Base-by-base conservation (phyloP, 2,113 vertebrate species). In the Tetrao urogallus region DNA sequence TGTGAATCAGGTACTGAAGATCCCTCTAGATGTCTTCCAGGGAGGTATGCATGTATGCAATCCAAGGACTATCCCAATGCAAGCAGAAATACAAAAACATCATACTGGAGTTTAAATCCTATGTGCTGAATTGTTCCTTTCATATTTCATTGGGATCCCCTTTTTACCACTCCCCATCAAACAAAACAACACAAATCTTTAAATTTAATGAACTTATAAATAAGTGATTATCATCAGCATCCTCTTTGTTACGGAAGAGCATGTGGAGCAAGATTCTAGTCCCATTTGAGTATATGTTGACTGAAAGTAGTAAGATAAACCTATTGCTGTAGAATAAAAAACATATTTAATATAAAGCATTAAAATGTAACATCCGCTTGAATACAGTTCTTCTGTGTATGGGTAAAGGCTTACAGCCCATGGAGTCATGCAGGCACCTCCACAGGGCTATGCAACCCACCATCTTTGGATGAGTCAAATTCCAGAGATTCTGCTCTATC, bases 121-220 rank as follows among this genome's bases (percentile, higher is more conserved):
- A 10, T 21, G 10, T 52, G 13, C 69, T 82, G 36, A 69, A 27
- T 85, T 85, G 7, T 48, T 80, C 24, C 57, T 34, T 58, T 79
- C 25, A 32, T 3, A 25, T 25, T 48, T 70, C 24, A 32, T 2
- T 60, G 16, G 3, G 15, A 67, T 18, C 20, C 25, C 6, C 2
- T 14, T 69, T 91, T 67, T 69, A 13, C 10, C 43, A 60, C 83
- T 97, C 82, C 88, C 79, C 61, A 71, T 50, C 72, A 93, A 94
- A 92, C 30, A 97, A 96, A 97, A 28, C 52, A 58, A 7, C 82
- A 92, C 94, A 91, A 94, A 90, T 36, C 40, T 93, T 93, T 82
- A 95, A 72, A 94, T 93, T 84, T 92, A 86, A 70, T 69, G n/a
- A 93, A 95, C 70, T 80, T 17, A 25, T 74, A 32, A 27, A 5